These are phyloP conservation scores for Agrochola lychnidis DNA, from an alignment of 2,888 invertebrate genomes.

Conservation along the genomic window DNA sequence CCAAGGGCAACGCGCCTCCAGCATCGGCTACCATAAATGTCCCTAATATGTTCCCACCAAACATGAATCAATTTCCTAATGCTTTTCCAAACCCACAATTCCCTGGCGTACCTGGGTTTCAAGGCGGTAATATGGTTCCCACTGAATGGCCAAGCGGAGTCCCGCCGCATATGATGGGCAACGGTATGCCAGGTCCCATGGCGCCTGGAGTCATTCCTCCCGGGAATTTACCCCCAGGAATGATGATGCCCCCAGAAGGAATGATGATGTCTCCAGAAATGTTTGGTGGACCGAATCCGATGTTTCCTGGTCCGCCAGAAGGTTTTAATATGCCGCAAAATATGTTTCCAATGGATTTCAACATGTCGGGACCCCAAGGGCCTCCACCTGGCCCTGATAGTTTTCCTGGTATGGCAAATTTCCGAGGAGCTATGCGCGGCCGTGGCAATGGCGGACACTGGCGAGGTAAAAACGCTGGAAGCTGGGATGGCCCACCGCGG, in stretches of 20 bases:
- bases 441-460: constrained; percentile 88
- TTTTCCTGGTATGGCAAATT: constrained; percentile 84
- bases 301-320: constrained; percentile 76
- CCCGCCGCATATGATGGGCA: constrained; percentile 80
- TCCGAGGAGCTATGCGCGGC: constrained; percentile 90
- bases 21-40: constrained; percentile 75
- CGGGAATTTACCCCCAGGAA: constrained; percentile 79
- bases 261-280: constrained; percentile 86
- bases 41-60: constrained; percentile 87
- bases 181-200: constrained; percentile 81
- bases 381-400: constrained; percentile 81
- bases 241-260: constrained; percentile 70
- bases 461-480: constrained; percentile 87
- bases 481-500: constrained; percentile 87
- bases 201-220: constrained; percentile 79
- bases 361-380: constrained; percentile 84
- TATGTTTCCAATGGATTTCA: constrained; percentile 89
- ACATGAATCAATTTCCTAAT: constrained; percentile 85
- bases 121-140: constrained; percentile 82
- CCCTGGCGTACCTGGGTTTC: constrained; percentile 85
- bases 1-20: constrained; percentile 92
- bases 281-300: constrained; percentile 67
- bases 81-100: constrained; percentile 87
- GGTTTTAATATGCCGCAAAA: constrained; percentile 86
- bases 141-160: constrained; percentile 85